Evolutionary conservation across 2,797 vertebrate species (phyloP), one percentile per base, ranked within the genome.

Genomic region (Crocodylus rhombifer): DNA sequence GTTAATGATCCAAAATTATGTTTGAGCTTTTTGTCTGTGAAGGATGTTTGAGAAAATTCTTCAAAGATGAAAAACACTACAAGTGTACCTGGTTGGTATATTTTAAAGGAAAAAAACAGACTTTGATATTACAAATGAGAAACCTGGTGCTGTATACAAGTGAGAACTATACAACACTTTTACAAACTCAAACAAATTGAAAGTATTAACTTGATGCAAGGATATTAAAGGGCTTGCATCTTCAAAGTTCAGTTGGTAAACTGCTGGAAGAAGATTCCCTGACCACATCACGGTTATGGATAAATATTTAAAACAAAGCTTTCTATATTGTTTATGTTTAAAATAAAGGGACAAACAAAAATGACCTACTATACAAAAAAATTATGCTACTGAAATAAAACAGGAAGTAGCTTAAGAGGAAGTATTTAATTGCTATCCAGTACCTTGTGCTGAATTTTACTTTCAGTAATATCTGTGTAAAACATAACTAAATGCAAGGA

Each of bases 181-280:
- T 80, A 16, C 21, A 92, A 96, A 85, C 5, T 20, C 87, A 90
- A 33, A 28, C 12, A 93, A 82, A 79, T 78, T 78, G 80, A 74
- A 91, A 80, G 12, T 20, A 64, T 93, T 65, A 51, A 51, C 42
- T 51, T 51, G 9, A 51, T 51, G 42, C 10, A 51, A 51, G 42
- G 42, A 42, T 8, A 42, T 42, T 42, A 42, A 42, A 7, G 4
- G 15, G 23, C 25, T 21, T 77, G 83, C 16, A 69, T 11, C 56
- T 81, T 95, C 69, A 36, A 90, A 74, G 28, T 74, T 91, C 77
- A 92, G 60, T 4, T 55, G 82, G 56, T 60, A 88, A 86, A 90
- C 58, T 30, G 28, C 61, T 42, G 36, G 11, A 36, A 33, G 18
- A 20, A 36, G 65, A 69, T 69, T 69, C 65, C 30, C 67, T 21